Conservation (phyloP, 2,888 invertebrate genomes). For the Stomorhina lunata region DNA sequence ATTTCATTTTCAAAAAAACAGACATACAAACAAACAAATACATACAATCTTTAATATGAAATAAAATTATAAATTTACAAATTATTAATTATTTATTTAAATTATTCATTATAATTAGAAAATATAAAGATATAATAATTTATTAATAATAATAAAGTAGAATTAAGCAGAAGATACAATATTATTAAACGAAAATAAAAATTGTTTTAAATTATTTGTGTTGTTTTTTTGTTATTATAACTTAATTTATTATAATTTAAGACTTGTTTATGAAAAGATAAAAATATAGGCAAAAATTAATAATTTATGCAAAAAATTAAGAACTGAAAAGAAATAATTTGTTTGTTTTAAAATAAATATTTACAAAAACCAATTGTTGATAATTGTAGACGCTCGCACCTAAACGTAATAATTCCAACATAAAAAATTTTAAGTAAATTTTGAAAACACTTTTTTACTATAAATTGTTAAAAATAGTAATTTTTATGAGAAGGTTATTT, state of each 20-base stretch:
- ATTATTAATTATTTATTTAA: conserved; percentile 5
- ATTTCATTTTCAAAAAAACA: neutral
- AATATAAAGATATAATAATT: conserved; percentile 19
- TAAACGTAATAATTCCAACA: no score
- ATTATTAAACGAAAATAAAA: no score
- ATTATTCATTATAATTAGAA: conserved; percentile 14
- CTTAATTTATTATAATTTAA: neutral
- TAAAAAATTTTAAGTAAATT: no score
- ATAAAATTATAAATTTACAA: conserved; percentile 8
- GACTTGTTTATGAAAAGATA: no score
- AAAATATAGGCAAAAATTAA: neutral
- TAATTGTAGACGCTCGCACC: no score
- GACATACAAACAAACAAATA: conserved; percentile 3
- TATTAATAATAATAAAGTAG: neutral
- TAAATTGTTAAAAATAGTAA: no score
- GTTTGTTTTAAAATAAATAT: no score
- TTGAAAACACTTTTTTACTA: no score
- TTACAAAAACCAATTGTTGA: no score
- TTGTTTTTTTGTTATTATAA: neutral
- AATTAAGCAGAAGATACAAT: neutral
- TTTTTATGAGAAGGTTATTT: no score
- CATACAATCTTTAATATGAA: neutral
- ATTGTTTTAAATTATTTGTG: neutral
- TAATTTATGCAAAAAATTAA: neutral
- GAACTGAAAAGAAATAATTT: no score